Percentiles rank a stretch among this genome's conserved stretches.
These are phyloP conservation scores for Chamaea fasciata DNA, from an alignment of 2,113 vertebrate genomes.

Conservation along the genomic window DNA sequence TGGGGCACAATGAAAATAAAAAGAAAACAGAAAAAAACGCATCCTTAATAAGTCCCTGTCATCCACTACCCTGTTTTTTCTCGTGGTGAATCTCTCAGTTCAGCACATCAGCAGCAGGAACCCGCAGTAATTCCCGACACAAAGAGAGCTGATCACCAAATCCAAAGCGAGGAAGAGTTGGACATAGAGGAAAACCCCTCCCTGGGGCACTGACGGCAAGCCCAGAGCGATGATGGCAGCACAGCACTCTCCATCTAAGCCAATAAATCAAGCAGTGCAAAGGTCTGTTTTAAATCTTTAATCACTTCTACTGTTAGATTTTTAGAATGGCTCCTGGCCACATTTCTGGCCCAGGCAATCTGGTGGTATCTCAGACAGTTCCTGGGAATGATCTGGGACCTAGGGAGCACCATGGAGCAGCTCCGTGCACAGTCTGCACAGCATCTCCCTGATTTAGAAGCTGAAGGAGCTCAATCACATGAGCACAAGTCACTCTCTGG, in stretches of 20 bases:
- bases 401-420: not conserved
- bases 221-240: not conserved
- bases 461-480: not conserved
- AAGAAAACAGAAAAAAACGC: not conserved
- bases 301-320: not conserved
- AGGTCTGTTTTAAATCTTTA: not conserved
- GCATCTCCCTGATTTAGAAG: not conserved
- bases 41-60: not conserved
- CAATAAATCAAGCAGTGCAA: not conserved
- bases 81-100: not conserved
- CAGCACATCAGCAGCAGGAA: not conserved
- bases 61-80: not conserved
- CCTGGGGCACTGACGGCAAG: not conserved
- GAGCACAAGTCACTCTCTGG: not conserved
- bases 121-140: not conserved
- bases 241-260: not conserved
- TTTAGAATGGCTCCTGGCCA: not conserved
- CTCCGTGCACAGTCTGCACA: not conserved
- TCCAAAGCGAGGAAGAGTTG: not conserved
- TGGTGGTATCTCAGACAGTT: not conserved
- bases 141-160: not conserved
- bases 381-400: not conserved
- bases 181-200: not conserved
- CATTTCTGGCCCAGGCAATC: not conserved
- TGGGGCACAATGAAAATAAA: not conserved